These are phyloP conservation scores for Anoplius nigerrimus DNA, from an alignment of 2,888 invertebrate species.

Conservation along the genomic window DNA sequence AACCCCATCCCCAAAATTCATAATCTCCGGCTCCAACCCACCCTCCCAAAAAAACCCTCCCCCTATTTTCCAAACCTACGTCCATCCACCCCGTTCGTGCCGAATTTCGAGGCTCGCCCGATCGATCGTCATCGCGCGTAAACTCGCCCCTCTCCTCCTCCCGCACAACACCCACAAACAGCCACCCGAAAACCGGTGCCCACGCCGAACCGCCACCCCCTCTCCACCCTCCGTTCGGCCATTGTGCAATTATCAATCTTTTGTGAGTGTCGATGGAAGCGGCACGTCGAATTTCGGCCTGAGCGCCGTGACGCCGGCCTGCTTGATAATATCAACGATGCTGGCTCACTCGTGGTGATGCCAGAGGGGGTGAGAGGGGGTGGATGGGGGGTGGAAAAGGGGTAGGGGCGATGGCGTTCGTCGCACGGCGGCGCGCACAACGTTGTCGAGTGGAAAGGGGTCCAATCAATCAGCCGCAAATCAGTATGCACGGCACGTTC, in stretches of 20 bases:
- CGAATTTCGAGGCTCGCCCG: too few relatives aligned
- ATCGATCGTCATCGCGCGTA: too few relatives aligned
- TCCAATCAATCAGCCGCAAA: slow-evolving; percentile 75
- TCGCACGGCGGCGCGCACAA: slow-evolving; percentile 44
- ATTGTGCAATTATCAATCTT: slow-evolving; percentile 47
- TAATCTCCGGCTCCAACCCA: too few relatives aligned
- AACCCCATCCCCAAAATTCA: too few relatives aligned
- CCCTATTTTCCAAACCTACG: too few relatives aligned
- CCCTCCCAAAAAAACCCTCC: too few relatives aligned
- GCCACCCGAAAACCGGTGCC: too few relatives aligned
- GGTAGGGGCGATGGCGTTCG: slow-evolving; percentile 37
- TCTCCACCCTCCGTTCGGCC: slow-evolving; percentile 9
- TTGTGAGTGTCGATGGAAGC: slow-evolving; percentile 41
- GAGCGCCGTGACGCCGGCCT: slow-evolving; percentile 43
- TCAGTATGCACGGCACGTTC: slow-evolving; percentile 75
- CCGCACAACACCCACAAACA: too few relatives aligned
- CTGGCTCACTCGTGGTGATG: slow-evolving; percentile 53
- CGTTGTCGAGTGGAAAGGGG: slow-evolving; percentile 68
- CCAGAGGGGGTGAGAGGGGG: slow-evolving; percentile 31
- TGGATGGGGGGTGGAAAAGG: slow-evolving; percentile 9
- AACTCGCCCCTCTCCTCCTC: too few relatives aligned
- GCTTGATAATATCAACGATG: slow-evolving; percentile 60
- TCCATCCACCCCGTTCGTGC: too few relatives aligned
- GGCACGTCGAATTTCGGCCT: slow-evolving; percentile 48
- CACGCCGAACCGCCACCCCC: slow-evolving; percentile 11